These are phyloP conservation scores for Xenopus borealis DNA, from an alignment of 2,113 vertebrate genomes.

Conservation along the genomic window DNA sequence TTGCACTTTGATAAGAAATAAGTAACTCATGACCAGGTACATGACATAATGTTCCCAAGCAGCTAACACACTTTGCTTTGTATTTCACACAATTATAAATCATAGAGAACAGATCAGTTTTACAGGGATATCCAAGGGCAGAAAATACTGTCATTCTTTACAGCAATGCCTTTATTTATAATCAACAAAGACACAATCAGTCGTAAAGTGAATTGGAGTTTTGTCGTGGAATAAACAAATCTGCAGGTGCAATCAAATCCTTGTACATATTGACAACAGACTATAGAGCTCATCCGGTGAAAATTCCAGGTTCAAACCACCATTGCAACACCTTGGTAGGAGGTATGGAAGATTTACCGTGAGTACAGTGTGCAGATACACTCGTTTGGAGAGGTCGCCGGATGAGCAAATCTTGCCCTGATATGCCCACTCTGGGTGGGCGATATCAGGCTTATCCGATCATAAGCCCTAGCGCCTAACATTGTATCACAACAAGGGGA, in stretches of 20 bases:
- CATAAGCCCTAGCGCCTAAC: too few species aligned
- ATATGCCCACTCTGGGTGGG: too few species aligned
- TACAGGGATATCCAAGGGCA: neutral
- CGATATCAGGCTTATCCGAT: too few species aligned
- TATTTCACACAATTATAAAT: constrained; percentile 43
- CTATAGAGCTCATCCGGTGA: too few species aligned
- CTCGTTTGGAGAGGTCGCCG: too few species aligned
- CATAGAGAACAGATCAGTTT: constrained; percentile 49
- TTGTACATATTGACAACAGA: too few species aligned
- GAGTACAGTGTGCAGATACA: too few species aligned
- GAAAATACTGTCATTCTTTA: neutral
- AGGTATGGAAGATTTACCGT: too few species aligned
- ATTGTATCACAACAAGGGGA: too few species aligned
- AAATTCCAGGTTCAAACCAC: too few species aligned
- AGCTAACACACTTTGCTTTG: constrained; percentile 53
- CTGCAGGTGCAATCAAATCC: neutral
- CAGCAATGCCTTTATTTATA: neutral
- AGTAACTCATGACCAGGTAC: constrained; percentile 49
- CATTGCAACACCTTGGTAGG: too few species aligned
- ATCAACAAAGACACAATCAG: neutral
- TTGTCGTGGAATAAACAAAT: neutral
- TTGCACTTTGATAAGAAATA: constrained; percentile 56
- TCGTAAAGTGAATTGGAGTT: neutral
- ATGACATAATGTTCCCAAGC: constrained; percentile 49
- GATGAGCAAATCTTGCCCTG: too few species aligned